phyloP scores from a whole-genome alignment of 2,113 vertebrate genomes.

The Mola mola region DNA sequence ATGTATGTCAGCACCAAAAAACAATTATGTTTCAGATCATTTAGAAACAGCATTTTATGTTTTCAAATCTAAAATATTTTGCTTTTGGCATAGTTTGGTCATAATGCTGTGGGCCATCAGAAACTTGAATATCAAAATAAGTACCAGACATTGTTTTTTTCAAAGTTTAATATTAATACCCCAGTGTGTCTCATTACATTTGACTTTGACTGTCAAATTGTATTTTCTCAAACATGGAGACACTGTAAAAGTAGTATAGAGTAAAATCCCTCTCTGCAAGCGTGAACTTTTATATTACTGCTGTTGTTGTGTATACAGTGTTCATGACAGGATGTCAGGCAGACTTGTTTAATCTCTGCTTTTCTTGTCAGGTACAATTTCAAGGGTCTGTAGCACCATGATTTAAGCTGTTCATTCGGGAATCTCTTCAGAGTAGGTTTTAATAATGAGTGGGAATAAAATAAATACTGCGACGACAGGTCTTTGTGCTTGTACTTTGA shows the following conservation, averaged over 20 bases:
- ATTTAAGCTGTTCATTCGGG: slow-evolving; percentile 2
- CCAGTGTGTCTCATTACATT: neutral
- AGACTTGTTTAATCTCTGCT: slow-evolving; percentile 7
- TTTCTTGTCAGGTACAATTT: slow-evolving; percentile 8
- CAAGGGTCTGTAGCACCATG: neutral
- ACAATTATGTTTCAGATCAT: too few species aligned
- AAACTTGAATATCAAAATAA: too few species aligned
- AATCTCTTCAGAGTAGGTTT: slow-evolving; percentile 18
- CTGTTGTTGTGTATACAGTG: neutral
- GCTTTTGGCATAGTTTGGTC: too few species aligned
- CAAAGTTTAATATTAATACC: neutral
- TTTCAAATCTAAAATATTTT: too few species aligned
- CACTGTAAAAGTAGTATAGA: neutral
- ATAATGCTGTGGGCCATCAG: too few species aligned
- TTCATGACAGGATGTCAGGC: neutral
- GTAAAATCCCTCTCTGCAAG: too few species aligned
- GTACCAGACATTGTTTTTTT: neutral
- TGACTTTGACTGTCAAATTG: too few species aligned
- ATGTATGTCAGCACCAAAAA: too few species aligned
- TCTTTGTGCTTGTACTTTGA: slow-evolving; percentile 6
- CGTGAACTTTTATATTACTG: neutral
- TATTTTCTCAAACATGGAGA: neutral
- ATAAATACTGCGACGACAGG: neutral
- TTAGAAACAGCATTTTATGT: too few species aligned
- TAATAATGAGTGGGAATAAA: slow-evolving; percentile 17